Percentiles rank a stretch among this genome's conserved stretches.
Conservation (phyloP, 2,113 vertebrate species). For the Climacteris rufus region DNA sequence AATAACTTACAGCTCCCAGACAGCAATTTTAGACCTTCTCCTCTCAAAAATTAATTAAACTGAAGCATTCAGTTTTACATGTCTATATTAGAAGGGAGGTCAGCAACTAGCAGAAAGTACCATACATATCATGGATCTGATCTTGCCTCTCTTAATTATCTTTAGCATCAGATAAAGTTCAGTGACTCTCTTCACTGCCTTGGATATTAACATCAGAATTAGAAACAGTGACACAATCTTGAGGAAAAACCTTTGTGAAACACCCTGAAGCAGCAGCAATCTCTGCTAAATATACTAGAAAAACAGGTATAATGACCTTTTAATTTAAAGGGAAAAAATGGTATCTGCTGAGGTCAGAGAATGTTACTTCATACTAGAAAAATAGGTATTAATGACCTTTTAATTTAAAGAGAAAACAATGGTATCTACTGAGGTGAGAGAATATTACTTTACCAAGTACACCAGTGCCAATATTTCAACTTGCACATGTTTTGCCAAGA, state of each 20-base stretch:
- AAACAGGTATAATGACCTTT: background rate
- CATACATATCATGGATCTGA: background rate
- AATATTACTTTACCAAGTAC: background rate
- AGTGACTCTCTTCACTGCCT: background rate
- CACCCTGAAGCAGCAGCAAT: background rate
- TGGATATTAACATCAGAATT: background rate
- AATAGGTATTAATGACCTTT: background rate
- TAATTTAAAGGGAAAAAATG: background rate
- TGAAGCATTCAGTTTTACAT: background rate
- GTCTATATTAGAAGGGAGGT: background rate
- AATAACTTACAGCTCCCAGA: background rate
- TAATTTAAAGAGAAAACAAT: background rate
- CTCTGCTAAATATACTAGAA: background rate
- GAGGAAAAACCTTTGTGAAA: background rate
- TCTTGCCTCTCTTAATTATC: background rate
- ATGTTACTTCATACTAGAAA: background rate
- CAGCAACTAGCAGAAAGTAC: background rate
- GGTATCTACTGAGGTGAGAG: background rate
- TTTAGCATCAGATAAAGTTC: background rate
- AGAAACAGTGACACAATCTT: background rate
- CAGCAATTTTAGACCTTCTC: background rate
- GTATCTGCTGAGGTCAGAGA: background rate
- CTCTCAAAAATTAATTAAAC: slow-evolving; percentile 20
- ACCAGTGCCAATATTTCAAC: background rate
- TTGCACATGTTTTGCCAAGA: background rate